Percentiles rank a stretch among this genome's conserved stretches.
These are phyloP conservation scores for Mayetiola destructor DNA, from an alignment of 2,888 invertebrate species.

Conservation along the genomic window DNA sequence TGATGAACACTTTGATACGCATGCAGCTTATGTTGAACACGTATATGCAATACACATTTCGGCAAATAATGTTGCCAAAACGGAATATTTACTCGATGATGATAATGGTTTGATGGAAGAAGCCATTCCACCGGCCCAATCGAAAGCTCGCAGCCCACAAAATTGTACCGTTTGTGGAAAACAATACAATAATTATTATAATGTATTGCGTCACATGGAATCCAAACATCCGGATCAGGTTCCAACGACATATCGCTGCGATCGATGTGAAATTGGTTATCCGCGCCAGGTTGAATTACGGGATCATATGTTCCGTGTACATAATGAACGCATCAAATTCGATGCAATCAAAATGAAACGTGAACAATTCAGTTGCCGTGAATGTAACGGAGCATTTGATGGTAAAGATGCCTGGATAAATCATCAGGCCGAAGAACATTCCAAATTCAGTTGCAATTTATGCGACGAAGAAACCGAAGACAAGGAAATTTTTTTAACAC, in stretches of 20 bases:
- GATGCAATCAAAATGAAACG: conserved; percentile 17
- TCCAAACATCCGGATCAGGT: conserved; percentile 35
- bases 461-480: conserved; percentile 19
- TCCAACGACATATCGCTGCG: conserved; percentile 34
- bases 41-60: conserved; percentile 33
- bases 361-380: conserved; percentile 20
- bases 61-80: conserved; percentile 11
- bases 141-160: conserved; percentile 26
- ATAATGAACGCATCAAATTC: conserved; percentile 27
- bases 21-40: conserved; percentile 33
- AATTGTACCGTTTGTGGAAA: conserved; percentile 34
- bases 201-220: conserved; percentile 35
- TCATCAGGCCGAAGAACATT: conserved; percentile 19
- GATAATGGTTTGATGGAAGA: background rate
- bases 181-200: conserved; percentile 35
- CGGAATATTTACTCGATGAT: background rate
- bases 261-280: conserved; percentile 32
- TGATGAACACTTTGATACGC: conserved; percentile 32
- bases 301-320: conserved; percentile 33
- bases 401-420: conserved; percentile 19
- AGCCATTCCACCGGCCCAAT: background rate
- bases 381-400: conserved; percentile 17
- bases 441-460: conserved; percentile 18
- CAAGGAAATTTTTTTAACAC: conserved; percentile 19
- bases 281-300: conserved; percentile 33